These are phyloP conservation scores for Synergus gifuensis DNA, from an alignment of 2,888 invertebrate species.

Conservation along the genomic window DNA sequence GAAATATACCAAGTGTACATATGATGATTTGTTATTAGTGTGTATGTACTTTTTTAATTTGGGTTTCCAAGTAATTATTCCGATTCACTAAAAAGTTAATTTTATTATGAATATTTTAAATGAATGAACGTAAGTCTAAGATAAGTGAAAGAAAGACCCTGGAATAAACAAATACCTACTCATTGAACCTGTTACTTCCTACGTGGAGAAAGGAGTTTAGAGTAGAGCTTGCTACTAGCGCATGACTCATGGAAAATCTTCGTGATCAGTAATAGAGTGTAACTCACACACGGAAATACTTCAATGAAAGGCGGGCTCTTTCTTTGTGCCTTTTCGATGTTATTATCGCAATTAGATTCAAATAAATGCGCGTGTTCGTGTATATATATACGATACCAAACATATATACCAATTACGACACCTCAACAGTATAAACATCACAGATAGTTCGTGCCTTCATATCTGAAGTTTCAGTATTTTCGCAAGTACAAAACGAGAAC, in stretches of 20 bases:
- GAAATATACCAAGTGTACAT: too few species aligned
- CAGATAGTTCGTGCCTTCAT: not conserved
- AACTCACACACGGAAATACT: not conserved
- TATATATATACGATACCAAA: not conserved
- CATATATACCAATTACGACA: not conserved
- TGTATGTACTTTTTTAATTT: too few species aligned
- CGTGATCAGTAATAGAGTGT: slow-evolving; percentile 27
- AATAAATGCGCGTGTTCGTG: slow-evolving; percentile 2
- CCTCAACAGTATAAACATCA: not conserved
- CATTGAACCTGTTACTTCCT: slow-evolving; percentile 27
- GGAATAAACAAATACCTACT: not conserved
- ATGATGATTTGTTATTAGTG: too few species aligned
- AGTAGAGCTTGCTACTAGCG: not conserved
- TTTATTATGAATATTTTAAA: not conserved
- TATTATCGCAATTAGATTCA: slow-evolving; percentile 18
- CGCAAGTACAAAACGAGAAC: not conserved
- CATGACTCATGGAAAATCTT: slow-evolving; percentile 40
- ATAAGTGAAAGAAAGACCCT: not conserved
- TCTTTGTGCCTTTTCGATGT: slow-evolving; percentile 24
- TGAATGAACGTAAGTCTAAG: not conserved
- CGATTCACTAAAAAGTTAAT: not conserved
- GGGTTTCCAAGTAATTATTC: too few species aligned
- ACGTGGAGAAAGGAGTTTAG: slow-evolving; percentile 21
- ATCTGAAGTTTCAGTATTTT: not conserved
- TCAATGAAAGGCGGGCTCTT: slow-evolving; percentile 30